Evolutionary conservation across 2,888 invertebrate genomes (phyloP).

Genomic region (Tiliacea aurago): DNA sequence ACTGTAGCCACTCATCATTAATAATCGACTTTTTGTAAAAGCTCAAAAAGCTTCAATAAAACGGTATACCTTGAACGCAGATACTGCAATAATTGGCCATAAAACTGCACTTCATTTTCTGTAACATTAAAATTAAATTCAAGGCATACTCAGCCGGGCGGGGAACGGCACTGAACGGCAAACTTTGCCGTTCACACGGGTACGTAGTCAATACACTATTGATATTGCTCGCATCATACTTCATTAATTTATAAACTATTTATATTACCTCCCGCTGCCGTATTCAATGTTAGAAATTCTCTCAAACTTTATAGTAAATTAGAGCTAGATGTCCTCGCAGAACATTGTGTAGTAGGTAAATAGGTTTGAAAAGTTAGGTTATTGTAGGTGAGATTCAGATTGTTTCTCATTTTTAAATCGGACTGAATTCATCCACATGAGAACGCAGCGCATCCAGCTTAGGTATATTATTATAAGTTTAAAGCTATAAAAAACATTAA

Average conservation of each 20-base stretch:
- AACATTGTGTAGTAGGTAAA: neutral
- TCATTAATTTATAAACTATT: conserved; percentile 54
- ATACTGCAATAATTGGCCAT: conserved; percentile 27
- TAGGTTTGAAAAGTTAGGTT: neutral
- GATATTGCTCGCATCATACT: conserved; percentile 31
- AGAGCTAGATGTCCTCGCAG: conserved; percentile 1
- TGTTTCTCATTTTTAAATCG: too few relatives aligned
- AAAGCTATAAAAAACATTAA: too few relatives aligned
- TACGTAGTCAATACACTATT: conserved; percentile 25
- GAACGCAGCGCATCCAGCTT: too few relatives aligned
- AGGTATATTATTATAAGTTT: too few relatives aligned
- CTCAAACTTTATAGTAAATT: conserved; percentile 18
- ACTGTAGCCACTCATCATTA: neutral
- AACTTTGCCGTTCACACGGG: conserved; percentile 38
- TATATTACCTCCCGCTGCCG: conserved; percentile 17
- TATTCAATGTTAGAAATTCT: conserved; percentile 1
- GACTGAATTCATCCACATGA: too few relatives aligned
- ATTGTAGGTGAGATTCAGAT: too few relatives aligned
- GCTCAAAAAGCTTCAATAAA: conserved; percentile 9
- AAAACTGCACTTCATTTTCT: conserved; percentile 14
- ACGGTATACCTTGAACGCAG: neutral
- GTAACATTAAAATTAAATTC: conserved; percentile 30
- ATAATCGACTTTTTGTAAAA: neutral
- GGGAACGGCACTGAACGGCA: conserved; percentile 11
- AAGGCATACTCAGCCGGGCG: neutral